phyloP scores from a whole-genome alignment of 2,888 invertebrate genomes.

The Platycheirus rosarum region DNA sequence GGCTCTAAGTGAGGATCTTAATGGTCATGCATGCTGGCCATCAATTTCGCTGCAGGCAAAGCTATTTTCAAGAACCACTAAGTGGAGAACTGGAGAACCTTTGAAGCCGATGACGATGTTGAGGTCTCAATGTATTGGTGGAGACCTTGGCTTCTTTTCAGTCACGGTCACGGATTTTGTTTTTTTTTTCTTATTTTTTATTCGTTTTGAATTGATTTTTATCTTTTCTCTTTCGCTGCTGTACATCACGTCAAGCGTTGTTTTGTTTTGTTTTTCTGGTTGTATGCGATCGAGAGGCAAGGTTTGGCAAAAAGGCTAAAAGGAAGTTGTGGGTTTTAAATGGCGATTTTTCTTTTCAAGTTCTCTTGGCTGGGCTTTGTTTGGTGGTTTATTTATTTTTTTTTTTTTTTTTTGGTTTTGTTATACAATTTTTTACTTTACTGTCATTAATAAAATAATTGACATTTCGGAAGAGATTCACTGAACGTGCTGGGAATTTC shows the following conservation, averaged over 20 bases:
- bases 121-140: constrained; percentile 1
- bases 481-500: constrained; percentile 61
- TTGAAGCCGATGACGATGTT: constrained; percentile 2
- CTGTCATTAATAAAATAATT: constrained; percentile 72
- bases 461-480: constrained; percentile 66
- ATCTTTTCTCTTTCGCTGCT: constrained; percentile 40
- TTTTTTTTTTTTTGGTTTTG: constrained; percentile 30
- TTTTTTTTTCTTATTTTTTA: constrained; percentile 14
- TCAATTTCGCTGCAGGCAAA: constrained; percentile 53
- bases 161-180: constrained; percentile 71
- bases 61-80: constrained; percentile 29
- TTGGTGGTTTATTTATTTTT: constrained; percentile 8
- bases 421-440: too few relatives aligned
- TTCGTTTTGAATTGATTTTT: constrained; percentile 54
- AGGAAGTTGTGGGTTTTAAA: constrained; percentile 69
- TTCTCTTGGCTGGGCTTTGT: constrained; percentile 7
- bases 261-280: constrained; percentile 32
- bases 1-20: constrained; percentile 67
- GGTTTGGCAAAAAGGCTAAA: constrained; percentile 22
- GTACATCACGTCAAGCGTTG: constrained; percentile 37
- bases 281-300: constrained; percentile 21
- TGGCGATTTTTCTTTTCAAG: constrained; percentile 42
- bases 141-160: constrained; percentile 74
- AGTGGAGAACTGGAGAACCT: constrained; percentile 13
- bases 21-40: constrained; percentile 68